A percentile compares a stretch with the other conserved stretches of the same genome.
These are phyloP conservation scores for Latrodectus geometricus DNA, from an alignment of 1,140 invertebrate species.

Conservation along the genomic window DNA sequence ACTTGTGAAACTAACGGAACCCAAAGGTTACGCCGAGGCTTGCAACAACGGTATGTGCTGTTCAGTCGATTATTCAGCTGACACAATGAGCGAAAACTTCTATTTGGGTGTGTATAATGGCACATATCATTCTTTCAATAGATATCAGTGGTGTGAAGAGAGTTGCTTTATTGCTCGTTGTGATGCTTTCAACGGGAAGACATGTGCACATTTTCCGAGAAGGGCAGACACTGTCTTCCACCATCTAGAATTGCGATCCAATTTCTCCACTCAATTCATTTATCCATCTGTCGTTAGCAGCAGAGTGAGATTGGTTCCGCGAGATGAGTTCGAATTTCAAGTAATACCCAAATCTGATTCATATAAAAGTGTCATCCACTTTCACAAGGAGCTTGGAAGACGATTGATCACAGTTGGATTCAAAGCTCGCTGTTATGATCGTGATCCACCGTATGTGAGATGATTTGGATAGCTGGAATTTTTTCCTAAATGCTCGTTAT, in stretches of 20 bases:
- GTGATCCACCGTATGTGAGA: constrained; percentile 46
- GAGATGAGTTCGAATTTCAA: neutral
- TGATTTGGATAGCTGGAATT: too few species aligned
- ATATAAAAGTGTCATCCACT: neutral
- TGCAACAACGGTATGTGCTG: too few species aligned
- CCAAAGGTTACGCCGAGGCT: neutral
- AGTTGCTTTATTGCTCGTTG: constrained; percentile 31
- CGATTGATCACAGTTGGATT: constrained; percentile 10
- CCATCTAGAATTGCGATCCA: neutral
- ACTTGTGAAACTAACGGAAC: constrained; percentile 23
- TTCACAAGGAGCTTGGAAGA: neutral
- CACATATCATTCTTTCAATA: neutral
- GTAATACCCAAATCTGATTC: neutral
- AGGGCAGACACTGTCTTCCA: constrained; percentile 11
- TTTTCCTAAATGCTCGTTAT: too few species aligned
- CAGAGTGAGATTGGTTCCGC: neutral
- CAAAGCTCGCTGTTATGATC: constrained; percentile 30
- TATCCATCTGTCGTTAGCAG: constrained; percentile 21
- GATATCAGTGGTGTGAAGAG: constrained; percentile 29
- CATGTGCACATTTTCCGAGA: constrained; percentile 33
- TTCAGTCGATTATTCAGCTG: constrained; percentile 18
- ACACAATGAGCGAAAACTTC: constrained; percentile 13
- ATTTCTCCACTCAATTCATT: constrained; percentile 21
- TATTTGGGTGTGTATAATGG: constrained; percentile 42
- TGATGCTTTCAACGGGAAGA: neutral